Base-by-base conservation (phyloP, 1,140 invertebrate genomes). In the Cydia pomonella region DNA sequence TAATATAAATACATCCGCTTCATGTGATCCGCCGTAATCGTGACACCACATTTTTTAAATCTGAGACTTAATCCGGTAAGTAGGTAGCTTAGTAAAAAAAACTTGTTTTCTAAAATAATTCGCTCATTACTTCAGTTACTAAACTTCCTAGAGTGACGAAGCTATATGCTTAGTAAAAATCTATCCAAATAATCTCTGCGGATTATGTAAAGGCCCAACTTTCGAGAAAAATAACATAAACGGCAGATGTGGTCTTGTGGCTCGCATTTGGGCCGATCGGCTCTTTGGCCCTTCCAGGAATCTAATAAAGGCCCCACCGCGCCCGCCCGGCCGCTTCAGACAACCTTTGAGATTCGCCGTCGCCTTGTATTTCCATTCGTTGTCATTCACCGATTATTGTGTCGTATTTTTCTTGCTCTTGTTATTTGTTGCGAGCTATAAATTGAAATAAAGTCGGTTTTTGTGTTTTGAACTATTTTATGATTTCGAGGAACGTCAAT, bases 321-420 rank as follows among this genome's bases (percentile, higher is more conserved):
- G 73, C 75, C 63, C 69, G 74, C 74, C 75, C 77, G 81, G 76
- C 78, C 76, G 75, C 85, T 83, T 84, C 79, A 85, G 82, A 84
- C 80, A 81, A 79, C 83, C 86, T 89, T 92, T 92, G 82, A 86
- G 80, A 80, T 86, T 87, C 72, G 85, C 88, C 88, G 90, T 83
- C 85, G 80, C 79, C 78, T 78, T 80, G 73, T 84, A 80, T 76
- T 59, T 69, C 64, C 27, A 69, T 69, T 69, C 64, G 64, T 69
- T 69, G 64, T 69, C 64, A 69, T 69, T 69, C 64, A 69, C 64
- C 64, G 76, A 72, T 72, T 80, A 79, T 81, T 79, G 78, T 79
- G 74, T 74, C 73, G 77, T 81, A 79, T 79, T 82, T 84, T 81
- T 80, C 80, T 83, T 79, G 75, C 77, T 79, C 84, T 84, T 87